Percentiles rank a stretch among this genome's conserved stretches.
Evolutionary conservation across 2,113 vertebrate species (phyloP).

Genomic region (Machaerirhynchus nigripectus): DNA sequence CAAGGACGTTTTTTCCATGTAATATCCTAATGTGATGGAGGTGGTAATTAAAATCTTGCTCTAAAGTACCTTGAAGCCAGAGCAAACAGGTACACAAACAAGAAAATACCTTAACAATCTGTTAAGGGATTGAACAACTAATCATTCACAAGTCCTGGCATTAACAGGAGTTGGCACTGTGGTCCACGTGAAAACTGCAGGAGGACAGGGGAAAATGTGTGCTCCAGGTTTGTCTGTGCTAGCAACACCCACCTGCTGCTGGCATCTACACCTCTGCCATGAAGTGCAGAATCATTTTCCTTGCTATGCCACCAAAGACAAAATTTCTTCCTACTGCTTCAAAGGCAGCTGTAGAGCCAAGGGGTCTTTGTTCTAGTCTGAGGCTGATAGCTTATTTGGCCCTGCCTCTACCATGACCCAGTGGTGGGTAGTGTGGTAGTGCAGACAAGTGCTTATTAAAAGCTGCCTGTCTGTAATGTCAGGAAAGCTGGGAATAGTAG

Average conservation of each 20-base stretch:
- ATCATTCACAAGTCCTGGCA: neutral
- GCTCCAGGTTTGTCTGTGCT: rapidly evolving
- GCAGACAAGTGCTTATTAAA: neutral
- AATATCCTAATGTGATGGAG: neutral
- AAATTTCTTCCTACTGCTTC: neutral
- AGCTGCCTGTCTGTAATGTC: neutral
- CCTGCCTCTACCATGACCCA: neutral
- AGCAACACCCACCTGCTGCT: neutral
- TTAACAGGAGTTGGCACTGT: neutral
- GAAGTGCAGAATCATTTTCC: rapidly evolving
- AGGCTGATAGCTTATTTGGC: neutral
- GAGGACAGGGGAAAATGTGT: neutral
- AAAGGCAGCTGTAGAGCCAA: neutral
- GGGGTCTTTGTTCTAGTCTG: neutral
- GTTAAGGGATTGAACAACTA: neutral
- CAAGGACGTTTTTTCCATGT: neutral
- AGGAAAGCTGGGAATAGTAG: neutral
- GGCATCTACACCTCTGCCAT: neutral
- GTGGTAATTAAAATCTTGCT: neutral
- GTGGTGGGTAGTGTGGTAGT: neutral
- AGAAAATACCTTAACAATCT: neutral
- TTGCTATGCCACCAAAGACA: neutral
- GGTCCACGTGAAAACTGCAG: neutral
- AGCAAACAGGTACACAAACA: neutral
- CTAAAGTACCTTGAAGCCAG: neutral